These are phyloP conservation scores for Venturia canescens DNA, from an alignment of 1,140 invertebrate species.

Conservation along the genomic window DNA sequence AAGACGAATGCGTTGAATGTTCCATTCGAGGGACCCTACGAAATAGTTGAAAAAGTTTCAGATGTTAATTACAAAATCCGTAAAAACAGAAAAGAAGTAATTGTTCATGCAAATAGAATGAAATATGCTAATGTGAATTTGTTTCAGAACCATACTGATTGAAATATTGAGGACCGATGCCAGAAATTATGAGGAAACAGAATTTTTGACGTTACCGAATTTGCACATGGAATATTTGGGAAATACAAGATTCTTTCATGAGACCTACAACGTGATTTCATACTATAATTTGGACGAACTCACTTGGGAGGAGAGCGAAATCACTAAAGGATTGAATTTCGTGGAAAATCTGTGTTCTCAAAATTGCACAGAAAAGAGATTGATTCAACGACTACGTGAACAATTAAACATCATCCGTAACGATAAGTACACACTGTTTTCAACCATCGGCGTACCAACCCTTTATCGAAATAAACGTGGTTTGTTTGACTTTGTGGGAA, in stretches of 20 bases:
- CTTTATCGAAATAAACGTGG: constrained; percentile 27
- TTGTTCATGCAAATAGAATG: constrained; percentile 41
- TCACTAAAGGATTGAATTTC: background rate
- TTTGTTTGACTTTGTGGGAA: constrained; percentile 42
- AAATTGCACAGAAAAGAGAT: constrained; percentile 15
- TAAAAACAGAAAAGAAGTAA: constrained; percentile 34
- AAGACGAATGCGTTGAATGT: constrained; percentile 36
- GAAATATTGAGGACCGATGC: background rate
- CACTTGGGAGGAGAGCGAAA: constrained; percentile 31
- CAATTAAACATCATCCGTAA: constrained; percentile 27
- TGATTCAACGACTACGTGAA: constrained; percentile 22
- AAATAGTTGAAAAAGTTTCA: constrained; percentile 28
- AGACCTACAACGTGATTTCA: constrained; percentile 26
- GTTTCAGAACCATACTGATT: constrained; percentile 35
- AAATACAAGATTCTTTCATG: constrained; percentile 36
- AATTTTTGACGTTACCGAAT: constrained; percentile 18
- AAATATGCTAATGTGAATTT: constrained; percentile 45
- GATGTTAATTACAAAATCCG: constrained; percentile 42
- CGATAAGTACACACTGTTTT: constrained; percentile 41
- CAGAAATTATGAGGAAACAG: constrained; percentile 1
- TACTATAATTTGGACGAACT: constrained; percentile 41
- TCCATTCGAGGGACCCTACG: constrained; percentile 45
- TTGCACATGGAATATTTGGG: constrained; percentile 41
- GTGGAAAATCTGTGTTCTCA: background rate
- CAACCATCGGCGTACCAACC: background rate